Percentiles rank a stretch among this genome's conserved stretches.
Conservation (phyloP, 2,888 invertebrate genomes). For the Philereme transversata region DNA sequence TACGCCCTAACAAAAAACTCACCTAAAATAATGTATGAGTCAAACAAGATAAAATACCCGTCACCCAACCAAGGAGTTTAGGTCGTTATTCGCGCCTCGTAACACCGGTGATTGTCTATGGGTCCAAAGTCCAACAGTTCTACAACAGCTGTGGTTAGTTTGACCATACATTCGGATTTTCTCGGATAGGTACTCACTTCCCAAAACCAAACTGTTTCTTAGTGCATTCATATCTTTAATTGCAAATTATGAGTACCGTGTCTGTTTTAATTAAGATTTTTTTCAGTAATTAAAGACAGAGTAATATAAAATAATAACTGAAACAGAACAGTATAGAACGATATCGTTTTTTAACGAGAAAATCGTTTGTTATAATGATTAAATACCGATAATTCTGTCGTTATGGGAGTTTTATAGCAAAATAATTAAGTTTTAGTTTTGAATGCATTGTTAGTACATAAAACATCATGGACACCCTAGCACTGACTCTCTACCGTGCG, state of each 20-base stretch:
- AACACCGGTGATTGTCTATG: constrained; percentile 72
- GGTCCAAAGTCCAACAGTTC: constrained; percentile 75
- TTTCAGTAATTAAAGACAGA: too few species aligned
- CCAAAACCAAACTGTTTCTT: background rate
- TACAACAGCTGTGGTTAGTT: constrained; percentile 65
- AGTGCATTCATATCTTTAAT: too few species aligned
- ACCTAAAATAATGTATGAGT: constrained; percentile 30
- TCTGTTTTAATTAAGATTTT: too few species aligned
- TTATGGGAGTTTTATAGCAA: too few species aligned
- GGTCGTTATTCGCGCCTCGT: constrained; percentile 59
- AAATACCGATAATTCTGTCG: too few species aligned
- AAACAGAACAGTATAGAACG: too few species aligned
- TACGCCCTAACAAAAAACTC: constrained; percentile 2
- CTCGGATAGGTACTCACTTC: background rate
- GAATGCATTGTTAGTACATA: too few species aligned
- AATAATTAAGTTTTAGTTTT: too few species aligned
- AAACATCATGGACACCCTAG: constrained; percentile 19
- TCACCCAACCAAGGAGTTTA: constrained; percentile 51
- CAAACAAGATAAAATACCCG: constrained; percentile 43
- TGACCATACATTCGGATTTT: constrained; percentile 9
- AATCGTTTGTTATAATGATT: background rate
- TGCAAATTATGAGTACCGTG: too few species aligned
- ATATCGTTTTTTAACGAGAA: background rate
- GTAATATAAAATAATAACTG: too few species aligned
- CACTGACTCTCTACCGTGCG: constrained; percentile 56